Conservation (phyloP, 1,140 invertebrate species). For the Bombus balteatus region DNA sequence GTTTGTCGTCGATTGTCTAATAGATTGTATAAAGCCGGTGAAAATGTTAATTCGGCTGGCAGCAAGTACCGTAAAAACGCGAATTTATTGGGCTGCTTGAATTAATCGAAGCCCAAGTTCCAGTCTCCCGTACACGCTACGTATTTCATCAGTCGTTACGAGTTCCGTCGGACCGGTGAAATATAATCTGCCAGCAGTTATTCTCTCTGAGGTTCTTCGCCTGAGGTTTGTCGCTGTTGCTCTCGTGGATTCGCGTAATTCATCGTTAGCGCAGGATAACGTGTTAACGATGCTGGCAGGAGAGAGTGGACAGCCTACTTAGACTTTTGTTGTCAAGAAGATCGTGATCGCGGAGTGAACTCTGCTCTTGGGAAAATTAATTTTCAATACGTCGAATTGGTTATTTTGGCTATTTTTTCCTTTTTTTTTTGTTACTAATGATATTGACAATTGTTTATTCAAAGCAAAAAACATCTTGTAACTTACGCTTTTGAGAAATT, state of each 20-base stretch:
- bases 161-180: neutral
- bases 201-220: neutral
- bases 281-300: neutral
- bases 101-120: slow-evolving; percentile 2
- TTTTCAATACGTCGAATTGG: neutral
- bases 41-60: neutral
- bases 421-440: no score
- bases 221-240: neutral
- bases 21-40: neutral
- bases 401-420: no score
- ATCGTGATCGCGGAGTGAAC: neutral
- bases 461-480: no score
- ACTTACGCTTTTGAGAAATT: no score
- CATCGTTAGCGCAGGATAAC: neutral
- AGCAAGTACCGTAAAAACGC: neutral
- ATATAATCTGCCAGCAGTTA: neutral
- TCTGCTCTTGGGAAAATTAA: neutral
- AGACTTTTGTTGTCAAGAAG: neutral
- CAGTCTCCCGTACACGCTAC: neutral
- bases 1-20: slow-evolving; percentile 14
- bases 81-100: slow-evolving; percentile 22
- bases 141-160: slow-evolving; percentile 11
- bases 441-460: no score
- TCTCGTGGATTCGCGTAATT: neutral
- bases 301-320: no score